Evolutionary conservation across 2,888 invertebrate species (phyloP), one percentile per base, ranked within the genome.

Genomic region (Scaptomyza parva): DNA sequence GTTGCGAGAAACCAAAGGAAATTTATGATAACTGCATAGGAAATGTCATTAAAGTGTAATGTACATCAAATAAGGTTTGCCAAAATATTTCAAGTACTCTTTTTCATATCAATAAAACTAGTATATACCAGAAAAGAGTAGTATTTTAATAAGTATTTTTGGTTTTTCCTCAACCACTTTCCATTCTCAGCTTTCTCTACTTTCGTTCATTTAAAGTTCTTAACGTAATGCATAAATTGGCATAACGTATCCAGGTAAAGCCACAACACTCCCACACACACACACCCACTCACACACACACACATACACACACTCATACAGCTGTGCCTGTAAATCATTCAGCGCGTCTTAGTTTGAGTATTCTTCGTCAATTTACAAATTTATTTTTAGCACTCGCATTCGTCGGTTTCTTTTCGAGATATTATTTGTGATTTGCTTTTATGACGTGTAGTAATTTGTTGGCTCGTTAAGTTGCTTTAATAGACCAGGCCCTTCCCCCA

Each of bases 381-480:
- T 54, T 74, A 76, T 76, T 74, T 74, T 63, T 74, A 78, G 69
- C 41, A 26, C 4, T 5, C 41, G 22, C 60, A 35, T 37, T 35
- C 33, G 47, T 18, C 43, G n/a, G 44, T 43, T 55, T 66, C 70
- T 9, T 37, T 37, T 63, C 63, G 54, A 67, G 54, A 55, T 61
- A 54, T 63, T 68, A 67, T 70, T 58, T 68, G 87, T 76, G 72
- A 76, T 80, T 70, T 75, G 66, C 62, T 89, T 90, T 91, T 90
- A 91, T 91, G 89, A 88, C 80, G 89, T 90, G 90, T 86, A 87
- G 89, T 90, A 90, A 91, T 91, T 91, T 91, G 91, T 91, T 89
- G 89, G 88, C 85, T 90, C 90, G 86, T 90, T 90, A 88, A 89
- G 85, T 88, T 74, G 61, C 78, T 75, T 88, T 81, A 89, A 89